Percentiles rank a stretch among this genome's conserved stretches.
Conservation (phyloP, 2,888 invertebrate genomes). For the Morpho helenor region DNA sequence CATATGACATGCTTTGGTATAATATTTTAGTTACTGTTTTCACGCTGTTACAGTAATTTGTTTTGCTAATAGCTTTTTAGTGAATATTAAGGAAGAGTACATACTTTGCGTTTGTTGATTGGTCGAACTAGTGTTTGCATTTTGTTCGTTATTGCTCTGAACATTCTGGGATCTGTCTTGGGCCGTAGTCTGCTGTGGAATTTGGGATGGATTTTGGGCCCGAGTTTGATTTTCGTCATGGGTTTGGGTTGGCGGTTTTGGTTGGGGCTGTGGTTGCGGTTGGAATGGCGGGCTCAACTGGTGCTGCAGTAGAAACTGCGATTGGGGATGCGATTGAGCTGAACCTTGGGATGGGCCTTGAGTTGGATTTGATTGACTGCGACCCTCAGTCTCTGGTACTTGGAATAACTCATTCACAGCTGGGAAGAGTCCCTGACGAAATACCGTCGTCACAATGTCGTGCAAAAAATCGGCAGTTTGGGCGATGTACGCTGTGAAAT, state of each 20-base stretch:
- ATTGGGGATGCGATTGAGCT: slow-evolving; percentile 1
- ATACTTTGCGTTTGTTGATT: slow-evolving; percentile 23
- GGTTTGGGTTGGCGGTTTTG: background rate
- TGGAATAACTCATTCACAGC: slow-evolving; percentile 32
- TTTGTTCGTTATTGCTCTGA: slow-evolving; percentile 16
- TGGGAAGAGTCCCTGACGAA: slow-evolving; percentile 47
- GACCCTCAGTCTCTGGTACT: slow-evolving; percentile 25
- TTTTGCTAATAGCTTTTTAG: background rate
- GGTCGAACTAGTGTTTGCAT: slow-evolving; percentile 12
- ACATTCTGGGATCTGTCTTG: slow-evolving; percentile 16
- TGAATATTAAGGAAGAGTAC: slow-evolving; percentile 8
- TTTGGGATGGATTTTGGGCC: slow-evolving; percentile 7
- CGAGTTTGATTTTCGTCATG: background rate
- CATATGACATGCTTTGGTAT: slow-evolving; percentile 2
- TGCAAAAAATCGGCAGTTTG: slow-evolving; percentile 48
- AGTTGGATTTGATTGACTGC: slow-evolving; percentile 3
- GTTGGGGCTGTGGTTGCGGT: slow-evolving; percentile 7
- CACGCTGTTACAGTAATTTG: background rate
- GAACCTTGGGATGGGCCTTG: slow-evolving; percentile 14
- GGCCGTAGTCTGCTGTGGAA: slow-evolving; percentile 8
- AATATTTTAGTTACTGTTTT: slow-evolving; percentile 1
- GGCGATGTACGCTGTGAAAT: slow-evolving; percentile 40
- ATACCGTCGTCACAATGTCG: slow-evolving; percentile 46
- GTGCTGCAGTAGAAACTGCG: background rate
- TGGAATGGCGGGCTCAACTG: background rate